Evolutionary conservation across 2,797 vertebrate genomes (phyloP), one percentile per base, ranked within the genome.

Genomic region (Stomatorhinus walkeri): DNA sequence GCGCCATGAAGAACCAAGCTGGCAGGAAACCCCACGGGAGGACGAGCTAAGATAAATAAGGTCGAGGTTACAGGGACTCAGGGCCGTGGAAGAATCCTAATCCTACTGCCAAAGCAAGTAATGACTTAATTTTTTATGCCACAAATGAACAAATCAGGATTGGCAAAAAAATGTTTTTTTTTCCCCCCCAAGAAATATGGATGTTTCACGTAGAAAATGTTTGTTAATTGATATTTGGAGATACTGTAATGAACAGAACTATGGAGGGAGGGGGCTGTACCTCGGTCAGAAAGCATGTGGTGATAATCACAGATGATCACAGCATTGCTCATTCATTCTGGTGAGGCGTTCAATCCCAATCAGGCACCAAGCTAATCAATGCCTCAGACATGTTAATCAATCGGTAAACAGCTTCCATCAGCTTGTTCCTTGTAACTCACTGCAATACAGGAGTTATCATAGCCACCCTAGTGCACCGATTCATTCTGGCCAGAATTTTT

Each of bases 231-330:
- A 40, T 43, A 43, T n/a, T 43, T 79, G 43, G 72, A 79, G 72
- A 43, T 79, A 40, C 14, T 79, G 14, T 43, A 79, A 79, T 79
- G 36, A 28, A 36, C 36, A 79, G 72, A 8, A 43, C 14, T 76
- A 68, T 59, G 10, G 9, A 1, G 9, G 22, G 24, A 3, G 59
- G 56, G 56, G n/a, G n/a, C 1, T 32, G 1, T 43, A 36, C 40
- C 19, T 43, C 1, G 6, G 16, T 43, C 46, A 49, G 10, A 51
- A 3, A 54, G 85, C 51, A 36, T 89, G 92, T 91, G 90, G 90
- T 93, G 92, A 93, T 94, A 94, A 95, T 94, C 93, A 94, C 92
- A 92, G 92, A 93, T 94, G 93, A 95, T 94, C 93, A 94, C 92
- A 92, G 92, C 89, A 92, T 93, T 91, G 93, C 93, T 94, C 93